These are phyloP conservation scores for Lamellibrachia satsuma DNA, from an alignment of 2,888 invertebrate species.

Conservation along the genomic window DNA sequence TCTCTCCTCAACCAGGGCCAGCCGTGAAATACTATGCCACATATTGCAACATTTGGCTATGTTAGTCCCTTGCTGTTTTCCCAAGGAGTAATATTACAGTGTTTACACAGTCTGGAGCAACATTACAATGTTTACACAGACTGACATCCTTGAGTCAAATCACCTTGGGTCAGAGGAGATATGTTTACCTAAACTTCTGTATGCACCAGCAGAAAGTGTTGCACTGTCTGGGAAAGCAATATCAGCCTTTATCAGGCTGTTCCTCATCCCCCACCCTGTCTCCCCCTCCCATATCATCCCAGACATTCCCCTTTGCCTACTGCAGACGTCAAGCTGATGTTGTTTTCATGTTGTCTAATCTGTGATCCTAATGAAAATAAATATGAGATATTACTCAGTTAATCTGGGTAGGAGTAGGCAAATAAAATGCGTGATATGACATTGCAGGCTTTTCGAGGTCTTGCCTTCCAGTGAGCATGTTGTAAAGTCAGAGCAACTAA, in stretches of 20 bases:
- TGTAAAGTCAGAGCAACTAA: background rate
- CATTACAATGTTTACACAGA: constrained; percentile 17
- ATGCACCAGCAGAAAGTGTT: background rate
- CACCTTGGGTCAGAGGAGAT: background rate
- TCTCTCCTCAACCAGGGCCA: background rate
- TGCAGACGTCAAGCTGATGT: background rate
- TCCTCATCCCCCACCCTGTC: background rate
- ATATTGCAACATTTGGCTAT: background rate
- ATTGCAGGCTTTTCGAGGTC: background rate
- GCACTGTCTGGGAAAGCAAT: background rate
- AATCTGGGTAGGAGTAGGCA: background rate
- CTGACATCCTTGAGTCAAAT: background rate
- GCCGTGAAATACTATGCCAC: background rate
- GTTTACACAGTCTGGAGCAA: background rate
- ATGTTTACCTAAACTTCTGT: background rate
- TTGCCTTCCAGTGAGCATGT: background rate
- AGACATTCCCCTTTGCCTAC: background rate
- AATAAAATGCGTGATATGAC: background rate
- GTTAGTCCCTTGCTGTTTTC: background rate
- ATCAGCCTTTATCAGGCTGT: background rate
- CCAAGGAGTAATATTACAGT: background rate
- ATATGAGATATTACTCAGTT: background rate
- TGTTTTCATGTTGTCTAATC: background rate
- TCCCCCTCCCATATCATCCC: background rate
- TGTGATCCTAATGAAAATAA: background rate